phyloP scores from a whole-genome alignment of 2,113 vertebrate species.

The Percina caprodes region DNA sequence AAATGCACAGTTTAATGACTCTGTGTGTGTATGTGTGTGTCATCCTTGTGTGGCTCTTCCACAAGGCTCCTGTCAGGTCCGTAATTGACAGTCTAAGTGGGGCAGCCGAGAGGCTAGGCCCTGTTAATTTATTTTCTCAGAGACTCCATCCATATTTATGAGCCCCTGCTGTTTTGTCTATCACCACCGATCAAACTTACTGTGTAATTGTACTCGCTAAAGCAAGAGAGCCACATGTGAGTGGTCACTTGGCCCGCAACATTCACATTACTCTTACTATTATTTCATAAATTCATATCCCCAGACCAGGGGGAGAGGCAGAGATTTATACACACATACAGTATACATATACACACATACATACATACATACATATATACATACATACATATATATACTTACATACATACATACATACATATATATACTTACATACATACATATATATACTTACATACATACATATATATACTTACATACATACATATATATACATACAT shows the following conservation, averaged over 20 bases:
- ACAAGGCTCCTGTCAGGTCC: slow-evolving; percentile 90
- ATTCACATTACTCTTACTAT: slow-evolving; percentile 75
- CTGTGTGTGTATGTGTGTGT: slow-evolving; percentile 37
- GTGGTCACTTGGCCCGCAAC: slow-evolving; percentile 77
- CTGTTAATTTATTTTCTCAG: slow-evolving; percentile 98
- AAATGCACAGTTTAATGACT: slow-evolving; percentile 87
- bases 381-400: too few relatives aligned
- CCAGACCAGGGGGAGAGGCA: slow-evolving; percentile 26
- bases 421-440: too few relatives aligned
- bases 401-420: too few relatives aligned
- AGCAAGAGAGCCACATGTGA: slow-evolving; percentile 78
- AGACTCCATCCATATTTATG: slow-evolving; percentile 95
- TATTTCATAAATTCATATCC: slow-evolving; percentile 81
- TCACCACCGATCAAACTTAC: slow-evolving; percentile 90
- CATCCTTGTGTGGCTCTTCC: slow-evolving; percentile 87
- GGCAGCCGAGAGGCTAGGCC: slow-evolving; percentile 92
- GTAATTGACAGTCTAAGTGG: slow-evolving; percentile 95
- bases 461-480: too few relatives aligned
- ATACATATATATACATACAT: too few relatives aligned
- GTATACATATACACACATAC: too few relatives aligned
- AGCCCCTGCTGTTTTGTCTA: slow-evolving; percentile 97
- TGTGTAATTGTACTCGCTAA: slow-evolving; percentile 83
- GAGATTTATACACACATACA: too few relatives aligned
- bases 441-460: too few relatives aligned
- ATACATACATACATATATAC: too few relatives aligned